phyloP scores from a whole-genome alignment of 2,113 vertebrate species.

The Chaenocephalus aceratus region DNA sequence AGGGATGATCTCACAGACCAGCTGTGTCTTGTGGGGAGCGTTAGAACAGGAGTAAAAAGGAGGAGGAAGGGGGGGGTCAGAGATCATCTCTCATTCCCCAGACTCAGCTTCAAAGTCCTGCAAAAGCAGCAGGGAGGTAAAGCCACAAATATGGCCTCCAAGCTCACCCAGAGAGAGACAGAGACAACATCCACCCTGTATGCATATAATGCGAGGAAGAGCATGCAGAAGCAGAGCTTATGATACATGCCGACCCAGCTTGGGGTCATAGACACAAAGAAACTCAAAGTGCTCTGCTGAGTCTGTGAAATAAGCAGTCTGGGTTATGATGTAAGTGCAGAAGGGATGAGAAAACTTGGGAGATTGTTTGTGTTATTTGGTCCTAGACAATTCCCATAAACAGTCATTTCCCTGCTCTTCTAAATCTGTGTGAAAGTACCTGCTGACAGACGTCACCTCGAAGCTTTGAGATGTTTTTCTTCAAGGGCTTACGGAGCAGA shows the following conservation, averaged over 20 bases:
- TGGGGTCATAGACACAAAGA: slow-evolving; percentile 46
- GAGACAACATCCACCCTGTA: slow-evolving; percentile 12
- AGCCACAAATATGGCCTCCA: slow-evolving; percentile 68
- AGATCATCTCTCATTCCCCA: slow-evolving; percentile 71
- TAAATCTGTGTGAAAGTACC: slow-evolving; percentile 8
- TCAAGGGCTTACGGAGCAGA: neutral
- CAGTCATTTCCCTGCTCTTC: slow-evolving; percentile 15
- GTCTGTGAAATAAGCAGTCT: slow-evolving; percentile 44
- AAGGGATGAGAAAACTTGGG: neutral
- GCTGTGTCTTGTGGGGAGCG: slow-evolving; percentile 70
- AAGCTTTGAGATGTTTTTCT: neutral
- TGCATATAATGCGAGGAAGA: slow-evolving; percentile 23
- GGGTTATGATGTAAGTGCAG: neutral
- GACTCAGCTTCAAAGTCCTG: slow-evolving; percentile 73
- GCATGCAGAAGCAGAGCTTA: slow-evolving; percentile 20
- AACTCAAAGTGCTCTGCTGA: slow-evolving; percentile 52
- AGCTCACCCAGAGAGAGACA: slow-evolving; percentile 30
- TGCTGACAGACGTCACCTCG: slow-evolving; percentile 20
- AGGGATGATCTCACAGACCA: slow-evolving; percentile 75
- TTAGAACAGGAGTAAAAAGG: slow-evolving; percentile 50
- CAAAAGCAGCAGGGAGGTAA: slow-evolving; percentile 79
- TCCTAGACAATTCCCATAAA: slow-evolving; percentile 21
- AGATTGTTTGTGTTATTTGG: slow-evolving; percentile 38
- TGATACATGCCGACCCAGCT: slow-evolving; percentile 31
- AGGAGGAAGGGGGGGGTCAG: slow-evolving; percentile 49